Evolutionary conservation across 2,888 invertebrate genomes (phyloP).

Genomic region (Tanypteryx hageni): DNA sequence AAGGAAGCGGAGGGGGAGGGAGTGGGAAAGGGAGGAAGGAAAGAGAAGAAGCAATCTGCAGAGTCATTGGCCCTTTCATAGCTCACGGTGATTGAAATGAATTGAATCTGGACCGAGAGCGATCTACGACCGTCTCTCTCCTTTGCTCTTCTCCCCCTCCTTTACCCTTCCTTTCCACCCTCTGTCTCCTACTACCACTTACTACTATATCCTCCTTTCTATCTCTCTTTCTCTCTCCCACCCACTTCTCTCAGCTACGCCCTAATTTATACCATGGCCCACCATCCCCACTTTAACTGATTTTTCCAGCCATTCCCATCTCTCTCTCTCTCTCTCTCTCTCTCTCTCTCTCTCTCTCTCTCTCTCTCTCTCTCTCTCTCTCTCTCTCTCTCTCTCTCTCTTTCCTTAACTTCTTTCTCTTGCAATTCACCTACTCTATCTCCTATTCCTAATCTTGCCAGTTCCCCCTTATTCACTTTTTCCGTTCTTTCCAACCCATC

Average conservation of each 20-base stretch:
- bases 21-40: not conserved
- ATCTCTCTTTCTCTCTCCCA: not conserved
- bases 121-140: constrained; percentile 6
- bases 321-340: no score
- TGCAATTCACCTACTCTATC: not conserved
- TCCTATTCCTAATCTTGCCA: not conserved
- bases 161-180: not conserved
- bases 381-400: not conserved
- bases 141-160: not conserved
- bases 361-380: no score
- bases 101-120: constrained; percentile 23
- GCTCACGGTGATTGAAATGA: constrained; percentile 29
- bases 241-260: not conserved
- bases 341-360: no score
- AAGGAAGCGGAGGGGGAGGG: not conserved
- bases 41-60: constrained; percentile 7
- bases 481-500: not conserved
- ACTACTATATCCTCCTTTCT: not conserved
- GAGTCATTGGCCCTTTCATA: constrained; percentile 18
- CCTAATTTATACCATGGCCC: no score
- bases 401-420: not conserved
- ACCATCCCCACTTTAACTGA: no score
- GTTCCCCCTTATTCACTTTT: not conserved
- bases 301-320: no score
- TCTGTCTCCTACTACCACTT: not conserved